A percentile compares a stretch with the other conserved stretches of the same genome.
Evolutionary conservation across 2,888 invertebrate species (phyloP).

Genomic region (Biston stratarius): DNA sequence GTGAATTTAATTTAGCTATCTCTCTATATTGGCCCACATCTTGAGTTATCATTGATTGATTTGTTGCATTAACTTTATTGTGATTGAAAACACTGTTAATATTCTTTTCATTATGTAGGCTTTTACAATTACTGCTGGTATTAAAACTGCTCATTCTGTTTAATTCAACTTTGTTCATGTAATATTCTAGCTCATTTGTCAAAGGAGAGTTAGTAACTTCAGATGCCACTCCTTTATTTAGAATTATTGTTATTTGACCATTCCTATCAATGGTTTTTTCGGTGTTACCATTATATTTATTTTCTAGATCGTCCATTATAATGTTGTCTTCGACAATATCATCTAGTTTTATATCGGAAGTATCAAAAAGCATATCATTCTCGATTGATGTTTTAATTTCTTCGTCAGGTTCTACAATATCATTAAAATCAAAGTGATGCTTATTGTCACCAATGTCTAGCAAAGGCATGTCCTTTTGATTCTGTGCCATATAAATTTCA

Average conservation of each 20-base stretch:
- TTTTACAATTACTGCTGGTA: background rate
- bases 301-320: constrained; percentile 5
- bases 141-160: background rate
- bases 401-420: background rate
- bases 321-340: constrained; percentile 13
- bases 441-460: constrained; percentile 23
- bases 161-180: constrained; percentile 15
- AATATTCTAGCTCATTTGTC: constrained; percentile 21
- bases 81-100: constrained; percentile 27
- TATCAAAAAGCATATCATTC: constrained; percentile 21
- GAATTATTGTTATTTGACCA: constrained; percentile 6
- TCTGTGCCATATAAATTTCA: constrained; percentile 9
- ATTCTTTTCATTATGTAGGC: constrained; percentile 4
- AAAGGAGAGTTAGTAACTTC: constrained; percentile 9
- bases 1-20: background rate
- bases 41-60: background rate
- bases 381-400: background rate
- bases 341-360: constrained; percentile 18
- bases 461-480: constrained; percentile 38
- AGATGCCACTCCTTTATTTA: constrained; percentile 14
- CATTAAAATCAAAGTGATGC: background rate
- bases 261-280: background rate
- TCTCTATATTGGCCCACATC: constrained; percentile 5
- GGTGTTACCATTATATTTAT: background rate
- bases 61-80: constrained; percentile 1